Evolutionary conservation across 2,888 invertebrate genomes (phyloP).

Genomic region (Tillus elongatus): DNA sequence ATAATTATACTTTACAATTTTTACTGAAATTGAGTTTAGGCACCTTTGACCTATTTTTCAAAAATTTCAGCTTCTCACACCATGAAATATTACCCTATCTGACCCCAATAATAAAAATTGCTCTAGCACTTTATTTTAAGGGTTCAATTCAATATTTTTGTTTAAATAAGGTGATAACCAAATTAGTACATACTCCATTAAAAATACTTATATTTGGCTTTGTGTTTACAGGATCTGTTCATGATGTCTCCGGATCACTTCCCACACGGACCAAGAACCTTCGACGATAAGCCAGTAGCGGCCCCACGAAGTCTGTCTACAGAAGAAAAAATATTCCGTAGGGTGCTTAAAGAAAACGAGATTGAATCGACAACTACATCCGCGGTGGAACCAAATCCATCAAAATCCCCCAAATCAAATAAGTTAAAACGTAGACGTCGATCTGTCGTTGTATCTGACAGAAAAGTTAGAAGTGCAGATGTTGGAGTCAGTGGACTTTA

Average conservation of each 20-base stretch:
- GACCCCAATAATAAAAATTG: too few relatives aligned
- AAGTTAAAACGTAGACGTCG: conserved; percentile 50
- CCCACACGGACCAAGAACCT: conserved; percentile 69
- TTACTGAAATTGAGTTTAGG: too few relatives aligned
- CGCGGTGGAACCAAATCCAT: not conserved
- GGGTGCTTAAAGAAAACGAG: conserved; percentile 7
- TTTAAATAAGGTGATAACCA: too few relatives aligned
- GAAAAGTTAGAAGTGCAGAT: conserved; percentile 73
- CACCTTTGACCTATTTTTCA: too few relatives aligned
- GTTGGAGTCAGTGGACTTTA: conserved; percentile 85
- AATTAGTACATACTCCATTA: too few relatives aligned
- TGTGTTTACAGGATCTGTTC: conserved; percentile 33
- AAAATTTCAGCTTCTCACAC: too few relatives aligned
- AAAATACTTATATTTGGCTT: too few relatives aligned
- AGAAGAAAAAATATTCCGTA: conserved; percentile 16
- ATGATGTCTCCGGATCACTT: conserved; percentile 51
- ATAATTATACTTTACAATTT: too few relatives aligned
- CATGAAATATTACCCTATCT: too few relatives aligned
- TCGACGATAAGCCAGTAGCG: conserved; percentile 48
- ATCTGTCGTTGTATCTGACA: conserved; percentile 56
- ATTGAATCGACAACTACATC: conserved; percentile 7
- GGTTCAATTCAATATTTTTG: too few relatives aligned
- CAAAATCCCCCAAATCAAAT: not conserved
- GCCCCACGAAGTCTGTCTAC: conserved; percentile 45
- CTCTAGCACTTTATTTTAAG: too few relatives aligned